Evolutionary conservation across 2,888 invertebrate genomes (phyloP).

Genomic region (Chalcis sispes): DNA sequence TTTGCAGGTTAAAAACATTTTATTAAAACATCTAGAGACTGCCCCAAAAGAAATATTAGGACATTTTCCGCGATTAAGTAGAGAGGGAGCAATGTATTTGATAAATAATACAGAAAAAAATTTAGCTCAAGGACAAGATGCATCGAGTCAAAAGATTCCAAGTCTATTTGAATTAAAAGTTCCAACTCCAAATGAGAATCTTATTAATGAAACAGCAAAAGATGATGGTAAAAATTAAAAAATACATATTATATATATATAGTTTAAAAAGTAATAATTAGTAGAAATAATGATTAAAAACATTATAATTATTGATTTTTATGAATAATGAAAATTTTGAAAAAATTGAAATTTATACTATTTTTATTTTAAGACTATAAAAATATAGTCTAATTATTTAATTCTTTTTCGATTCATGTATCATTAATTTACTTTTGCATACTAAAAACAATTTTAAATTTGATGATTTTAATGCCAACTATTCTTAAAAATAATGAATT

Average conservation of each 20-base stretch:
- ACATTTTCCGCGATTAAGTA: constrained; percentile 89
- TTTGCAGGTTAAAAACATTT: constrained; percentile 73
- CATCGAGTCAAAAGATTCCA: constrained; percentile 72
- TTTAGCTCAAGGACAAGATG: constrained; percentile 68
- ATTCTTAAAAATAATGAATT: not conserved
- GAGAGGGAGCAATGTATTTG: constrained; percentile 84
- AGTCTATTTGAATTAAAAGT: constrained; percentile 75
- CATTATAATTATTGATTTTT: not conserved
- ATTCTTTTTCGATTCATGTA: too few species aligned
- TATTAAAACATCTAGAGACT: constrained; percentile 88
- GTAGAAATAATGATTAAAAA: not conserved
- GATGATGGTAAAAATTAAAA: constrained; percentile 66
- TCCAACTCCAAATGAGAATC: constrained; percentile 63
- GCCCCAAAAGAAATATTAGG: constrained; percentile 94
- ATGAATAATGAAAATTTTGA: not conserved
- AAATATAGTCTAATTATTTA: too few species aligned
- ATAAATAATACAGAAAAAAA: constrained; percentile 73
- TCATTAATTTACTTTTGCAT: too few species aligned
- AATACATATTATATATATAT: not conserved
- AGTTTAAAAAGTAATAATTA: constrained; percentile 57
- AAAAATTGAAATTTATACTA: too few species aligned
- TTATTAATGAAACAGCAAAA: constrained; percentile 61
- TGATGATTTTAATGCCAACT: too few species aligned
- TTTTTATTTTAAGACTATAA: too few species aligned
- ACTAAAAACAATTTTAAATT: too few species aligned